Percentiles rank a stretch among this genome's conserved stretches.
Conservation (phyloP, 2,113 vertebrate species). For the Calypte anna region DNA sequence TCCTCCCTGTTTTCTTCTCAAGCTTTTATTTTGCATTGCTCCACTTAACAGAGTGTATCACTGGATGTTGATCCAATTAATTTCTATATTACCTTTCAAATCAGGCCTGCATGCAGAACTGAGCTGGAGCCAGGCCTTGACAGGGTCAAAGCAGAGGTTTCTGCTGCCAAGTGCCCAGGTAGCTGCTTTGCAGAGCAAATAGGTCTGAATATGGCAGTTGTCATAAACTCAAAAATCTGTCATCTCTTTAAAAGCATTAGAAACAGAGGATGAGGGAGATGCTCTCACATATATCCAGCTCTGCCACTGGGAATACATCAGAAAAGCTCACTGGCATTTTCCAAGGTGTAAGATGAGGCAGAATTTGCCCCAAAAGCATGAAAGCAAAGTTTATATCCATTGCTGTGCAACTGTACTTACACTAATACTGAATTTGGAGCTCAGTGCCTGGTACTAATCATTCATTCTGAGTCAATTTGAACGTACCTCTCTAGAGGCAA, state of each 20-base stretch:
- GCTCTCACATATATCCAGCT: neutral
- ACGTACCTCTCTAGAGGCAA: neutral
- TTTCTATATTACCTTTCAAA: neutral
- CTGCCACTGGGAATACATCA: neutral
- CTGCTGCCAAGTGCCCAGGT: neutral
- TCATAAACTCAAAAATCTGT: neutral
- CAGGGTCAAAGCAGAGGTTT: neutral
- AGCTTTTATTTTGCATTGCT: conserved; percentile 15
- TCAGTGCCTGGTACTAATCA: conserved; percentile 23
- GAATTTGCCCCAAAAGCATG: neutral
- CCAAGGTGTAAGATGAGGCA: neutral
- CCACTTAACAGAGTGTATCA: neutral
- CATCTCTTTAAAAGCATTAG: conserved; percentile 57
- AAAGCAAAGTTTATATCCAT: neutral
- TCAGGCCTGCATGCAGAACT: neutral
- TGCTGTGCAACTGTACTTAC: neutral
- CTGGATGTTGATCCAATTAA: neutral
- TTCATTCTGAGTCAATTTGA: conserved; percentile 37
- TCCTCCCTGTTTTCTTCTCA: conserved; percentile 4
- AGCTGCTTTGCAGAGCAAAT: neutral
- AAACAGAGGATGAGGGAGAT: conserved; percentile 30
- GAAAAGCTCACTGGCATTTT: neutral
- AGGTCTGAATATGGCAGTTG: accelerated
- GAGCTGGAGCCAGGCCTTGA: neutral
- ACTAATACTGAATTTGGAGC: neutral